Evolutionary conservation across 2,888 invertebrate genomes (phyloP), one percentile per base, ranked within the genome.

Genomic region (Peribatodes rhomboidaria): DNA sequence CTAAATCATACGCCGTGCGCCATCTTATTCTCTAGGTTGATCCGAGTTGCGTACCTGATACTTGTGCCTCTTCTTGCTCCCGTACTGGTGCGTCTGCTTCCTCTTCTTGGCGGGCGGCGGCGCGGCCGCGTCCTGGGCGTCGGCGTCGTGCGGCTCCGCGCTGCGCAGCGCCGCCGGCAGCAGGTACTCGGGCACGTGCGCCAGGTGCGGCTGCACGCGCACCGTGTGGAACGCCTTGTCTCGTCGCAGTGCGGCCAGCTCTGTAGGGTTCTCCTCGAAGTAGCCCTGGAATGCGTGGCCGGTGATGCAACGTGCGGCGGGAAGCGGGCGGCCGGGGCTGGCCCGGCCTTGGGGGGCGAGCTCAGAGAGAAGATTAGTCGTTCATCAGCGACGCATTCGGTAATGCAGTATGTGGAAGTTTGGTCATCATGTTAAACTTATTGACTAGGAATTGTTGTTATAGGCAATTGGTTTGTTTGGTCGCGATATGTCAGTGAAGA

Each of bases 141-240:
- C 88, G 54, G 76, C 81, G 2, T 82, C 84, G 22, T 94, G 94
- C 7, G 71, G 93, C 6, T 95, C 94, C 16, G 96, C 89, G 67
- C 94, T 94, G 81, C 97, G 96, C 52, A 98, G 86, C 0, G 97
- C 95, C 0, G 95, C 94, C 0, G 98, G 98, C 0, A 98, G 94
- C 72, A 98, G 95, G 83, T 99, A 99, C 57, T 98, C 98, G 0
- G 99, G 99, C 0, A 99, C 97, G 84, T 99, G 96, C 27, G 97
- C 95, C 68, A 99, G 88, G 87, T 99, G 98, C 0, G 95, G 94
- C 82, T 98, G 98, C 9, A 96, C 90, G 82, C 96, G 95, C 0
- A 98, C 97, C 0, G 97, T 97, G 77, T 98, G 98, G 16, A 98
- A 87, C 0, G 97, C 96, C 85, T 97, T 97, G 80, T 98, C 98